Base-by-base conservation (phyloP, 2,797 vertebrate species). In the Delichon dasypus region DNA sequence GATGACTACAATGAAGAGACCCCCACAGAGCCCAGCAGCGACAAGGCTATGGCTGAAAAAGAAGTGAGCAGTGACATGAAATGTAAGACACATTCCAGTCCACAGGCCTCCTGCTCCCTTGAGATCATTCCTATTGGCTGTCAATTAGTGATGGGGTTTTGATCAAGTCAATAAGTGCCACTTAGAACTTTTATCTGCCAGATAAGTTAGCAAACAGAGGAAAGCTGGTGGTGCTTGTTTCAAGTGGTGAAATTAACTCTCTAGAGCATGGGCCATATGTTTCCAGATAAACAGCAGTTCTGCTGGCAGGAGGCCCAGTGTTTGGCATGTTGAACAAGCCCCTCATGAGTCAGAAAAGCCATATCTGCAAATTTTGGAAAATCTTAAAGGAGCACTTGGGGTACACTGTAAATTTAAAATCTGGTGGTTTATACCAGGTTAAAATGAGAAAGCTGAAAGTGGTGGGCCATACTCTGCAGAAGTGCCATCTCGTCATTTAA, bases 41-140 rank as follows among this genome's bases (percentile, higher is more conserved):
- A 98, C 11, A 97, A 95, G 75, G 95, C 97, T 23, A 92, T 97
- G 10, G 97, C 98, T 2, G 98, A 98, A 54, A 98, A 98, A 96
- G 98, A 98, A 77, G 97, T 97, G 88, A 97, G 96, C 96, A 98
- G 97, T 0, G 98, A 99, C n/a, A 98, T 99, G 72, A 99, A 99
- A 99, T 99, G 99, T 99, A 97, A 97, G 95, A 53, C 20, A 5
- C 20, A 0, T 67, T 57, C 58, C 13, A 51, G 60, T 65, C 51
- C 34, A 6, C 5, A 14, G 32, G 25, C 64, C 45, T 62, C 73
- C n/a, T 32, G 5, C 70, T 88, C 53, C 47, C 23, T 23, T 29
- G 50, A 27, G 48, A 54, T 72, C 7, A 0, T 89, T 64, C 57
- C 30, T n/a, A 18, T 47, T n/a, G 50, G 26, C 67, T 93, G 40